Conservation (phyloP, 2,113 vertebrate genomes). For the Melanocharis versteri region DNA sequence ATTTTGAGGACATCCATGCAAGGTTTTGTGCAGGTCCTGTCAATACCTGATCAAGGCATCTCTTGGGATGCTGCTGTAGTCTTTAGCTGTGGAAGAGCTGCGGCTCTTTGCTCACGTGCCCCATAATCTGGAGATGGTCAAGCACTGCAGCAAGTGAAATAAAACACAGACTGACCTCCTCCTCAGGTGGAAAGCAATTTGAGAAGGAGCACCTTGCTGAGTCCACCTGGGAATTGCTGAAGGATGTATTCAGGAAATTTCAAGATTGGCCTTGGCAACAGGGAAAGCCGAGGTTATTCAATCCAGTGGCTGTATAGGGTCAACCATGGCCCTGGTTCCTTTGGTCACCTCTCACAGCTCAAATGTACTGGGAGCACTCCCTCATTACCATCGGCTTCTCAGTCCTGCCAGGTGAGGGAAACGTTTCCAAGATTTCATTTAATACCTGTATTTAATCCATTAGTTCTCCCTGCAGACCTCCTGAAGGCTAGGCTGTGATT, state of each 20-base stretch:
- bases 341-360: neutral
- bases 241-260: neutral
- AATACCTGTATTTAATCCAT: slow-evolving; percentile 54
- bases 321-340: neutral
- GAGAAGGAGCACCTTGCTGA: neutral
- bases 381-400: neutral
- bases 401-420: slow-evolving; percentile 25
- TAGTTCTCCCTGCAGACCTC: slow-evolving; percentile 30
- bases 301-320: neutral
- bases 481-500: slow-evolving; percentile 13
- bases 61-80: neutral
- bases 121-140: neutral
- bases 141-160: neutral
- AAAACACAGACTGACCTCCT: neutral
- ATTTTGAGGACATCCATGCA: neutral
- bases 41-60: neutral
- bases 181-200: neutral
- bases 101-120: rapidly evolving
- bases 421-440: slow-evolving; percentile 46
- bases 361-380: neutral
- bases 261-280: neutral
- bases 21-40: neutral
- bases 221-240: neutral
- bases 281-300: slow-evolving; percentile 7
- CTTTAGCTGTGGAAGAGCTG: neutral